Evolutionary conservation across 2,113 vertebrate species (phyloP).

Genomic region (Peucedramus taeniatus): DNA sequence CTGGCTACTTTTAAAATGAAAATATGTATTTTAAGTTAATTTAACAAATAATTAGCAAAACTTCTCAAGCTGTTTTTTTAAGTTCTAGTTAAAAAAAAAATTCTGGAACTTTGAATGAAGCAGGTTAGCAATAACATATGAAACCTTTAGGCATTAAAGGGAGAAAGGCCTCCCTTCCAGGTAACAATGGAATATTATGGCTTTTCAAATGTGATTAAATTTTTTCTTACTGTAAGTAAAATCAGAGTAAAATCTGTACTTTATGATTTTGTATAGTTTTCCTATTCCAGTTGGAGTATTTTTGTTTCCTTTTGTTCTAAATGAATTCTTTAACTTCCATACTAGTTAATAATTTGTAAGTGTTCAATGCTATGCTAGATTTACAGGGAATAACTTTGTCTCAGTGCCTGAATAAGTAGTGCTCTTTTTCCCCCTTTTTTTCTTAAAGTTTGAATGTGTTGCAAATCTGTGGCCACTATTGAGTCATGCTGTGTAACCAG

Average conservation of each 20-base stretch:
- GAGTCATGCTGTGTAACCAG: conserved; percentile 38
- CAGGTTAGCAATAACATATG: background rate
- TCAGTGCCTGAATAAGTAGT: background rate
- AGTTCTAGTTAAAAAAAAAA: background rate
- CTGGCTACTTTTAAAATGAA: background rate
- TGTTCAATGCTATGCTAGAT: background rate
- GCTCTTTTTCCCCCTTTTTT: background rate
- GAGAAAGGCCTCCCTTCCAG: background rate
- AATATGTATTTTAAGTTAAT: background rate
- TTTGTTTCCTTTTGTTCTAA: background rate
- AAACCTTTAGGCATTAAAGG: background rate
- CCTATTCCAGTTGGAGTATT: background rate
- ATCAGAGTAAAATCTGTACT: background rate
- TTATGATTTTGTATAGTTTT: background rate
- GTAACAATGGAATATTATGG: background rate
- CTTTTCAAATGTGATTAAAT: background rate
- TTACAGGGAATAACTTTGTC: background rate
- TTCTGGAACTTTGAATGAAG: background rate
- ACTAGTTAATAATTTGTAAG: background rate
- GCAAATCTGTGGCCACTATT: conserved; percentile 7
- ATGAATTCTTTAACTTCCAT: background rate
- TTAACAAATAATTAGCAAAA: background rate
- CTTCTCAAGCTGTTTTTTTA: background rate
- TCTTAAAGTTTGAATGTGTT: background rate
- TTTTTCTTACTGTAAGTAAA: background rate